Evolutionary conservation across 2,888 invertebrate genomes (phyloP).

Genomic region (Ormyrus nitidulus): DNA sequence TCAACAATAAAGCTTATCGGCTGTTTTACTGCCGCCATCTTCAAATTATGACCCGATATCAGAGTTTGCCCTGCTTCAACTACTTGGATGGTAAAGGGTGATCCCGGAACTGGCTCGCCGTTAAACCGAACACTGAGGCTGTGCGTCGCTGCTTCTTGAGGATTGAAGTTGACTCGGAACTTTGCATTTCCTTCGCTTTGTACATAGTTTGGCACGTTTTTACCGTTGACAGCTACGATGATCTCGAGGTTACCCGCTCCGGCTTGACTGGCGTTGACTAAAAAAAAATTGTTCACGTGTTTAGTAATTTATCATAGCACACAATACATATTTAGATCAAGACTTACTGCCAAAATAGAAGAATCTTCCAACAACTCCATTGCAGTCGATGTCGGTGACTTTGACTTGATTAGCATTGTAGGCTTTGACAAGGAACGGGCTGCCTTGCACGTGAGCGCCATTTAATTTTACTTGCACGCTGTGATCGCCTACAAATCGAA

Average conservation of each 20-base stretch:
- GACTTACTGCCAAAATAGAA: slow-evolving; percentile 93
- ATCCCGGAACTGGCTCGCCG: slow-evolving; percentile 85
- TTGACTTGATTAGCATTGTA: slow-evolving; percentile 97
- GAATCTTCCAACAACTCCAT: slow-evolving; percentile 91
- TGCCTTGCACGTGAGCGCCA: slow-evolving; percentile 92
- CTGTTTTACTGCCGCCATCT: slow-evolving; percentile 82
- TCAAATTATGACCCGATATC: slow-evolving; percentile 82
- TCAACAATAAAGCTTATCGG: slow-evolving; percentile 80
- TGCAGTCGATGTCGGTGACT: slow-evolving; percentile 92
- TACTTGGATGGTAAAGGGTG: slow-evolving; percentile 95
- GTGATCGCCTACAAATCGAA: slow-evolving; percentile 82
- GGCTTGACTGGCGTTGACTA: slow-evolving; percentile 95
- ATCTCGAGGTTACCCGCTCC: slow-evolving; percentile 98
- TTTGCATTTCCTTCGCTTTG: slow-evolving; percentile 98
- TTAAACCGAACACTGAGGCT: slow-evolving; percentile 91
- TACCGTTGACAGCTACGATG: slow-evolving; percentile 95
- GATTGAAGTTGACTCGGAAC: slow-evolving; percentile 96
- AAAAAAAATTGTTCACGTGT: slow-evolving; percentile 72
- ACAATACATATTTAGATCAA: background rate
- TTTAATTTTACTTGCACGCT: slow-evolving; percentile 87
- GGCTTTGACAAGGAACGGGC: slow-evolving; percentile 96
- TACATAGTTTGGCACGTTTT: slow-evolving; percentile 98
- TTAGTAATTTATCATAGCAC: background rate
- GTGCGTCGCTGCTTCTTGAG: slow-evolving; percentile 94
- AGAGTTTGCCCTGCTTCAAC: slow-evolving; percentile 81